phyloP scores from a whole-genome alignment of 2,888 invertebrate genomes.

The Drosophila recens region DNA sequence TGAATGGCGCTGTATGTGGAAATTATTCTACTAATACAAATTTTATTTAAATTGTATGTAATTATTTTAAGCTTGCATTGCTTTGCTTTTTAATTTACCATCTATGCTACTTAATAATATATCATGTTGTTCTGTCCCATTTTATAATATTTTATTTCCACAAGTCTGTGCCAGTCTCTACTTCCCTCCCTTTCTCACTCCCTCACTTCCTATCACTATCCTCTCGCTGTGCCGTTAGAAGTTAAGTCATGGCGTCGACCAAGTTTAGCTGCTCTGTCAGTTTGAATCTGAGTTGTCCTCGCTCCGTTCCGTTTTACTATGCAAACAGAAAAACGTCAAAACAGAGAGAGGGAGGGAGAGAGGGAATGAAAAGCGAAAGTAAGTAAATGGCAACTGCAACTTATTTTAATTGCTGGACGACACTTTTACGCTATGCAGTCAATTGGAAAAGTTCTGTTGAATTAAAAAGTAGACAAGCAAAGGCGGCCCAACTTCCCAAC shows the following conservation, averaged over 20 bases:
- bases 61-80: too few species aligned
- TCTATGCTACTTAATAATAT: slow-evolving; percentile 50
- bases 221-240: not conserved
- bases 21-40: too few species aligned
- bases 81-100: too few species aligned
- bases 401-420: slow-evolving; percentile 72
- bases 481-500: not conserved
- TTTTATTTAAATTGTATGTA: too few species aligned
- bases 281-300: slow-evolving; percentile 26
- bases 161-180: not conserved
- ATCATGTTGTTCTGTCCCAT: slow-evolving; percentile 40
- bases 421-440: slow-evolving; percentile 70
- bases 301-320: slow-evolving; percentile 35
- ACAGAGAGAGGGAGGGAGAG: slow-evolving; percentile 2
- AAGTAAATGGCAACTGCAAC: slow-evolving; percentile 65
- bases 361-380: slow-evolving; percentile 27
- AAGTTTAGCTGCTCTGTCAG: slow-evolving; percentile 45
- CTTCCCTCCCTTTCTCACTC: not conserved
- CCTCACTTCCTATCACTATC: not conserved
- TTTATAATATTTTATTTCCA: slow-evolving; percentile 51
- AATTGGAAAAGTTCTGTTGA: slow-evolving; percentile 70
- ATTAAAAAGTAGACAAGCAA: slow-evolving; percentile 57
- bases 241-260: slow-evolving; percentile 14
- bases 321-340: slow-evolving; percentile 50
- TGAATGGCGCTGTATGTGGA: too few species aligned